Conservation (phyloP, 2,888 invertebrate species). For the Beris chalybata region DNA sequence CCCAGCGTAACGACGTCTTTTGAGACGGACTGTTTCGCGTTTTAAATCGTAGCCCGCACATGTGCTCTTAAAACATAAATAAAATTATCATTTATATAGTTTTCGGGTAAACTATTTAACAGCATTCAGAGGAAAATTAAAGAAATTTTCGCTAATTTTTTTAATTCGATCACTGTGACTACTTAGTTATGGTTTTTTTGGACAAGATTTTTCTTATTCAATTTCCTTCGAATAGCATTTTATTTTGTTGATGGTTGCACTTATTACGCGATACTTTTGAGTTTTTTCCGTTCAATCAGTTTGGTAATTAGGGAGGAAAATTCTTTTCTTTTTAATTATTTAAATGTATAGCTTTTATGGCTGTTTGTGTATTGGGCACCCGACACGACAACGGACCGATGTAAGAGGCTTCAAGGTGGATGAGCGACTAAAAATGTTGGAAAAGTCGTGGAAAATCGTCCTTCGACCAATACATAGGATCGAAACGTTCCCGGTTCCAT, state of each 20-base stretch:
- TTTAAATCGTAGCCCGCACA: conserved; percentile 94
- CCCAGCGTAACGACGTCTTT: conserved; percentile 95
- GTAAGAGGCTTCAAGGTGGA: conserved; percentile 33
- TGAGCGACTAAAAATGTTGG: conserved; percentile 36
- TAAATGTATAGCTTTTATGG: conserved; percentile 3
- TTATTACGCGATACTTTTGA: too few relatives aligned
- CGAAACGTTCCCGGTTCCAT: not conserved
- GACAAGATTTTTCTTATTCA: too few relatives aligned
- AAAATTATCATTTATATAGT: conserved; percentile 28
- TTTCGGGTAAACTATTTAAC: conserved; percentile 11
- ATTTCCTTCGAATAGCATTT: too few relatives aligned
- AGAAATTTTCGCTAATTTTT: too few relatives aligned
- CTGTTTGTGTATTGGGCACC: conserved; percentile 13
- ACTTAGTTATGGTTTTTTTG: too few relatives aligned
- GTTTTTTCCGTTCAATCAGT: not conserved
- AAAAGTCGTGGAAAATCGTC: conserved; percentile 31
- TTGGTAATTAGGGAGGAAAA: too few relatives aligned
- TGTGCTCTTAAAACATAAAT: conserved; percentile 61
- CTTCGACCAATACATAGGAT: conserved; percentile 13
- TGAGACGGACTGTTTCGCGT: conserved; percentile 96
- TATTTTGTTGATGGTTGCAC: too few relatives aligned
- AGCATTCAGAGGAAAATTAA: conserved; percentile 32
- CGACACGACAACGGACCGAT: conserved; percentile 14
- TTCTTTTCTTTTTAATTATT: not conserved
- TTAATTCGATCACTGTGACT: too few relatives aligned